phyloP scores from a whole-genome alignment of 2,797 vertebrate species.

The Percopsis omiscomaycus region DNA sequence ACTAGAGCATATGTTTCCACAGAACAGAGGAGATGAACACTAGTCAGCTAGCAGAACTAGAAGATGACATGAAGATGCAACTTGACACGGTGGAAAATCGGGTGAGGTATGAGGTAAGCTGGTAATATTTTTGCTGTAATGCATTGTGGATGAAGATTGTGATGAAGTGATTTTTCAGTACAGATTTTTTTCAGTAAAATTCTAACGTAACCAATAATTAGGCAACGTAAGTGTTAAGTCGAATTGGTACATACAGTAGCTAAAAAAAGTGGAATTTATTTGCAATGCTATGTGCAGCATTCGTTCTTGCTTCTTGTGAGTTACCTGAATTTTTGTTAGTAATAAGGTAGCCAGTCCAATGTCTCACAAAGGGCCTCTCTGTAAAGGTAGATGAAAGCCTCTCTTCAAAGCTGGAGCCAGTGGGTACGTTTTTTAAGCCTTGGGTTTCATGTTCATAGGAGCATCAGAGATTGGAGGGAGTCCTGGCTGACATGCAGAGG shows the following conservation, averaged over 20 bases:
- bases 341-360: conserved; percentile 29
- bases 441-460: conserved; percentile 67
- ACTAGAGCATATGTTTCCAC: conserved; percentile 22
- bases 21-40: conserved; percentile 76
- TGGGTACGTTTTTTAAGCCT: conserved; percentile 42
- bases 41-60: conserved; percentile 75
- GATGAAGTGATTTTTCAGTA: too few species aligned
- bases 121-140: background rate
- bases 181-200: too few species aligned
- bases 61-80: conserved; percentile 78
- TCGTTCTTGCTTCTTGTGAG: conserved; percentile 21
- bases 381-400: conserved; percentile 54
- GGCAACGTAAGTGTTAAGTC: background rate
- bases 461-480: conserved; percentile 67
- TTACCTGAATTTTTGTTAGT: conserved; percentile 47
- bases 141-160: background rate
- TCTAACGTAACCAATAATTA: too few species aligned
- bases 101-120: conserved; percentile 73
- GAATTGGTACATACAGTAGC: background rate
- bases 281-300: background rate
- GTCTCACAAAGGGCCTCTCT: conserved; percentile 70
- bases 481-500: conserved; percentile 63
- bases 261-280: background rate
- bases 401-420: conserved; percentile 40
- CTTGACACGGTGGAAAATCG: conserved; percentile 63